Evolutionary conservation across 1,140 invertebrate species (phyloP).

Genomic region (Kradibia gibbosae): DNA sequence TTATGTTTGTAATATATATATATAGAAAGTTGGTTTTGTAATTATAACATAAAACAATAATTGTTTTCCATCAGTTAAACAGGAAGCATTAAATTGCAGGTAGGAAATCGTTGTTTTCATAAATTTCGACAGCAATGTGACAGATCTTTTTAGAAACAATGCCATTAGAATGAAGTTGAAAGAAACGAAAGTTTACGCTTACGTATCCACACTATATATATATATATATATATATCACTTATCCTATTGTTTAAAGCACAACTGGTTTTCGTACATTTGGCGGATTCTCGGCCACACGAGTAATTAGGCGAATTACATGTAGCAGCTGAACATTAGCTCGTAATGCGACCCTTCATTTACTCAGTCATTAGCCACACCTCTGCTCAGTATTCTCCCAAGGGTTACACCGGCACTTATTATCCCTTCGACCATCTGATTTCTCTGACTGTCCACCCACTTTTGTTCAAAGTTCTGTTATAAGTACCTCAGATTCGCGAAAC

Average conservation of each 20-base stretch:
- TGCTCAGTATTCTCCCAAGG: constrained; percentile 52
- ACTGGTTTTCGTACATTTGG: constrained; percentile 61
- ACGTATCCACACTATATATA: no score
- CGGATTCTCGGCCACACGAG: constrained; percentile 55
- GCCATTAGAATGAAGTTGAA: no score
- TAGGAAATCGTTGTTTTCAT: no score
- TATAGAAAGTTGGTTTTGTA: no score
- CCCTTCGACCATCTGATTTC: constrained; percentile 53
- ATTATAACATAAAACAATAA: no score
- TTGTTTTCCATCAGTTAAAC: no score
- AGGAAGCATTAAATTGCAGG: no score
- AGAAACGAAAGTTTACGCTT: neutral
- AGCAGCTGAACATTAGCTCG: constrained; percentile 73
- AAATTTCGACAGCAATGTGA: no score
- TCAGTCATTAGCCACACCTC: constrained; percentile 67
- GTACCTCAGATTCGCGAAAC: constrained; percentile 54
- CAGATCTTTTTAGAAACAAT: no score
- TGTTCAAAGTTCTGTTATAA: neutral
- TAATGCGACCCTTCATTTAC: constrained; percentile 73
- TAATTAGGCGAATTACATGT: constrained; percentile 73
- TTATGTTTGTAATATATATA: no score
- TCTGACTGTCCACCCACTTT: constrained; percentile 52
- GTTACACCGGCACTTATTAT: constrained; percentile 58
- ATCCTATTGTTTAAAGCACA: constrained; percentile 47
- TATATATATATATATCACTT: neutral